Evolutionary conservation across 53 echinoderm and acorn worm species (phyloP), one percentile per base, ranked within the genome.

Genomic region (Echinometra lucunter): DNA sequence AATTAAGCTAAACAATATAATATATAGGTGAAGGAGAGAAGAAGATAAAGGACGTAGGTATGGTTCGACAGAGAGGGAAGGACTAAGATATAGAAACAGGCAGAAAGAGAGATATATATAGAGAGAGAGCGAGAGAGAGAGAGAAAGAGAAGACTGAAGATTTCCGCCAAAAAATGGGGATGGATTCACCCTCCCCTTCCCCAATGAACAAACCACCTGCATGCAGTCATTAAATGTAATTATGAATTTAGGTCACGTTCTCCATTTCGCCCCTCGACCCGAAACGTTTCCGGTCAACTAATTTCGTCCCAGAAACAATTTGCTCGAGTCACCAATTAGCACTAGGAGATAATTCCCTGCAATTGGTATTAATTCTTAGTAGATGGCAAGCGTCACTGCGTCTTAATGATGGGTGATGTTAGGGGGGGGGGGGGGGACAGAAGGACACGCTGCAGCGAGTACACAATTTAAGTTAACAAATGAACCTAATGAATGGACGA

Each of bases 281-380:
- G 19, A 85, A 85, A n/a, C 85, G 28, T 85, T 40, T 85, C 47
- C 85, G 49, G 85, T 85, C 47, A 45, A 49, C 85, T 85, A 28
- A 6, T 0, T 23, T 49, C 49, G 45, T 30, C 28, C 49, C 49
- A 28, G 85, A 85, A 81, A 81, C 81, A 28, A 78, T 40, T 78
- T 38, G 42, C 78, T 78, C 78, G 85, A 85, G 85, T 49, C n/a
- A 40, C 11, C 28, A 85, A 85, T 85, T 85, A 85, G 85, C 49
- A 28, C 85, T 78, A 40, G 19, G 21, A 5, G 38, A 42, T 78
- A 42, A 81, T 81, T 81, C 23, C 81, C 21, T 8, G 2, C 42
- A 40, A 81, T 81, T 42, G 34, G 69, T 69, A 32, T 34, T 69
- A 69, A 34, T 32, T 2, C 15, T 69, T 32, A 69, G 69, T 69